A percentile compares a stretch with the other conserved stretches of the same genome.
These are phyloP conservation scores for Triplophysa siluroides DNA, from an alignment of 2,113 vertebrate genomes.

Conservation along the genomic window DNA sequence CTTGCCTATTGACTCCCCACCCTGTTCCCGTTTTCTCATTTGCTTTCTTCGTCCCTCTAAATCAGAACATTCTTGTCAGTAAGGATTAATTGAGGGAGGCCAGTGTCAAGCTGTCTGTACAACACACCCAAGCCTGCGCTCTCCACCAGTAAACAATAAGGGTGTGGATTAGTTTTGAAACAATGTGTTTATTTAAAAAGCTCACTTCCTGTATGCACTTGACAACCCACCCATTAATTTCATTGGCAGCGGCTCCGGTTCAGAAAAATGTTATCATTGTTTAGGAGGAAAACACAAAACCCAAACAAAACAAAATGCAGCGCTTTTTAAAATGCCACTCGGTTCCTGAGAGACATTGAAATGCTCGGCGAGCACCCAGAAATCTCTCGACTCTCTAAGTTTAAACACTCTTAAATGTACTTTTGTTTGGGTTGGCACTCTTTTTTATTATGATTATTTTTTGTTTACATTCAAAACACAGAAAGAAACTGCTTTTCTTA, in stretches of 20 bases:
- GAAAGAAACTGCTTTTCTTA: conserved; percentile 53
- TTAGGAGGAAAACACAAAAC: conserved; percentile 64
- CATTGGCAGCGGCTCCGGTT: conserved; percentile 69
- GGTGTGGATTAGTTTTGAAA: conserved; percentile 82
- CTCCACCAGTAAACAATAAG: conserved; percentile 78
- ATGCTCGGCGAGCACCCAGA: conserved; percentile 63
- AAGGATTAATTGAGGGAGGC: conserved; percentile 59
- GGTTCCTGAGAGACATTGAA: conserved; percentile 69
- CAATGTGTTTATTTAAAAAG: conserved; percentile 85
- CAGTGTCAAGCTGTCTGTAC: conserved; percentile 61
- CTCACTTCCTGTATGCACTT: conserved; percentile 76
- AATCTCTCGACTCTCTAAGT: conserved; percentile 33
- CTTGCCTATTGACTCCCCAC: conserved; percentile 48
- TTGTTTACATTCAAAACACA: conserved; percentile 58
- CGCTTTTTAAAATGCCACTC: conserved; percentile 61
- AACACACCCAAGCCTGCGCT: conserved; percentile 65
- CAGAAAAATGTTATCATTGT: conserved; percentile 74
- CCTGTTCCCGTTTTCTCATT: conserved; percentile 56
- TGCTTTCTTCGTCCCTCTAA: conserved; percentile 57
- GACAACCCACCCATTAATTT: conserved; percentile 78
- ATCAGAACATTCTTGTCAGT: conserved; percentile 64
- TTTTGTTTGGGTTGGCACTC: conserved; percentile 64
- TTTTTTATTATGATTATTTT: conserved; percentile 47
- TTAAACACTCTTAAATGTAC: conserved; percentile 53
- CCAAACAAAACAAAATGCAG: conserved; percentile 62